A percentile compares a stretch with the other conserved stretches of the same genome.
phyloP scores from a whole-genome alignment of 2,888 invertebrate genomes.

The Coelinius sp. region DNA sequence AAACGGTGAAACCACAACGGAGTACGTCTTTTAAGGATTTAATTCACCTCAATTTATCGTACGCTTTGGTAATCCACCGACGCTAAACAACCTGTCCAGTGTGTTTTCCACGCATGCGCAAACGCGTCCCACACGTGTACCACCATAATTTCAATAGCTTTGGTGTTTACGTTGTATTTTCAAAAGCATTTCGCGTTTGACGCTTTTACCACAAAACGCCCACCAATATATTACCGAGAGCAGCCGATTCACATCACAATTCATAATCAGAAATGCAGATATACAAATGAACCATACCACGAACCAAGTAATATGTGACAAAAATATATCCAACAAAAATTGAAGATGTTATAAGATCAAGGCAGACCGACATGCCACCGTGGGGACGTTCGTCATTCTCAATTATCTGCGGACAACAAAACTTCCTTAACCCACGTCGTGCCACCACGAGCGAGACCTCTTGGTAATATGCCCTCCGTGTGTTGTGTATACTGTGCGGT shows the following conservation, averaged over 20 bases:
- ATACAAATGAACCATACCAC: no score
- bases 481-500: conserved; percentile 11
- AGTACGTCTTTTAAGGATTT: no score
- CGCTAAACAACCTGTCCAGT: conserved; percentile 17
- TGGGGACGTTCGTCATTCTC: conserved; percentile 57
- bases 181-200: not conserved
- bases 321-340: not conserved
- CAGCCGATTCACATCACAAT: not conserved
- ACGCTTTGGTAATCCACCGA: conserved; percentile 11
- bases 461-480: conserved; percentile 18
- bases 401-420: conserved; percentile 54
- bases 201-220: conserved; percentile 45
- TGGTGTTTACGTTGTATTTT: conserved; percentile 11
- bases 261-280: not conserved
- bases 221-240: conserved; percentile 14
- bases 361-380: conserved; percentile 43
- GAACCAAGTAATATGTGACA: not conserved
- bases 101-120: not conserved
- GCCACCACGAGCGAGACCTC: conserved; percentile 7
- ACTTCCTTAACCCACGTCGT: conserved; percentile 33
- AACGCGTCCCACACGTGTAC: conserved; percentile 33
- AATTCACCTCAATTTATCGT: conserved; percentile 3
- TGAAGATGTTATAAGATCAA: conserved; percentile 47
- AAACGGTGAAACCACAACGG: no score
- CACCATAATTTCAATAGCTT: not conserved